Percentiles rank a stretch among this genome's conserved stretches.
Conservation (phyloP, 2,797 vertebrate species). For the Pangasius larnaudii region DNA sequence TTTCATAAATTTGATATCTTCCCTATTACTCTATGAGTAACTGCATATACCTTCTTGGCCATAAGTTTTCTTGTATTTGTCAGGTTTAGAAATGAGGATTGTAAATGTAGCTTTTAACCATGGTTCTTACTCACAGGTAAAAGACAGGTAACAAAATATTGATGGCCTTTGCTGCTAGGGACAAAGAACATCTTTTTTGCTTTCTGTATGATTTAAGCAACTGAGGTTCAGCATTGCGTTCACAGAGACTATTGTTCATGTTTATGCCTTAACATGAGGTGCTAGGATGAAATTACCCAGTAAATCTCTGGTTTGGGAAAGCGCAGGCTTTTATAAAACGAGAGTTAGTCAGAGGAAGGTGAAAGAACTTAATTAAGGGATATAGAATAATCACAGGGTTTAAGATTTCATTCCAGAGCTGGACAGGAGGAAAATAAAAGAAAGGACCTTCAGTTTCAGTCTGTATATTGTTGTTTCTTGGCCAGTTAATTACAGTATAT, state of each 20-base stretch:
- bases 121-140: conserved; percentile 69
- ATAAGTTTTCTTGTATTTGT: conserved; percentile 55
- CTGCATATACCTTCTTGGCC: neutral
- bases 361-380: conserved; percentile 25
- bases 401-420: conserved; percentile 25
- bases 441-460: neutral
- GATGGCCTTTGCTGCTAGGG: conserved; percentile 4
- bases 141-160: conserved; percentile 62
- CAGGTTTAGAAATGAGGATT: conserved; percentile 60
- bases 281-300: conserved; percentile 1
- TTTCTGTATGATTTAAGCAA: neutral
- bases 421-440: conserved; percentile 10
- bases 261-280: conserved; percentile 72
- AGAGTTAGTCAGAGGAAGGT: neutral
- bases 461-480: neutral
- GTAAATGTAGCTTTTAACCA: conserved; percentile 67
- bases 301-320: conserved; percentile 28
- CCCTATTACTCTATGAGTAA: neutral
- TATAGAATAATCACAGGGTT: conserved; percentile 19
- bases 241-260: conserved; percentile 39
- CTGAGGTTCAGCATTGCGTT: conserved; percentile 71
- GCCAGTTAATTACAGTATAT: neutral
- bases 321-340: conserved; percentile 21
- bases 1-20: neutral
- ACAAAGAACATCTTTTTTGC: conserved; percentile 1